Evolutionary conservation across 2,888 invertebrate genomes (phyloP).

Genomic region (Orthosia incerta): DNA sequence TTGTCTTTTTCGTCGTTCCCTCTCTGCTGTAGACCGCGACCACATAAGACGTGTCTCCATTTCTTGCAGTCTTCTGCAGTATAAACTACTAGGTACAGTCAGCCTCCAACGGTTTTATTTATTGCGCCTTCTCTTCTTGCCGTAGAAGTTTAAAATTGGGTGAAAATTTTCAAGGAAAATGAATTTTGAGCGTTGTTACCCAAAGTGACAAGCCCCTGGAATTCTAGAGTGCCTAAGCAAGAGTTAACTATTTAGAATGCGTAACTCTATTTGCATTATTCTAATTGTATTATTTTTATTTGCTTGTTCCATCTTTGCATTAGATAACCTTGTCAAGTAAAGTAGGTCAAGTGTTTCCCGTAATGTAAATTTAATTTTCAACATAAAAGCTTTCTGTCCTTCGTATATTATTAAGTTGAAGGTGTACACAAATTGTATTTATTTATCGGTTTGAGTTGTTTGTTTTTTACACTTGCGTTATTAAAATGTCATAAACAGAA

Average conservation of each 20-base stretch:
- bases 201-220: neutral
- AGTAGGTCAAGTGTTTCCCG: conserved; percentile 30
- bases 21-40: no score
- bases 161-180: neutral
- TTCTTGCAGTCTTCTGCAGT: no score
- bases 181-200: no score
- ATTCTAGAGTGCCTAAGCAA: neutral
- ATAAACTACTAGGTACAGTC: no score
- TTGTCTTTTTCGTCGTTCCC: no score
- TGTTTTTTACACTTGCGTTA: conserved; percentile 29
- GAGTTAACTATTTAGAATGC: conserved; percentile 25
- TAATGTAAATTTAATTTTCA: conserved; percentile 47
- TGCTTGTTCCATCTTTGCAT: conserved; percentile 17
- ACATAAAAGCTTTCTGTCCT: conserved; percentile 45
- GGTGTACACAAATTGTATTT: conserved; percentile 48
- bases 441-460: conserved; percentile 30
- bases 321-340: conserved; percentile 40
- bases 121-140: no score
- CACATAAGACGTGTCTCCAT: no score
- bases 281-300: conserved; percentile 29
- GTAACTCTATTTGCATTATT: conserved; percentile 30
- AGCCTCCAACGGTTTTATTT: no score
- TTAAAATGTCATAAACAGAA: conserved; percentile 53
- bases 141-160: conserved; percentile 3
- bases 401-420: conserved; percentile 30